Conservation (phyloP, 1,140 invertebrate genomes). For the Bathynomus jamesi region DNA sequence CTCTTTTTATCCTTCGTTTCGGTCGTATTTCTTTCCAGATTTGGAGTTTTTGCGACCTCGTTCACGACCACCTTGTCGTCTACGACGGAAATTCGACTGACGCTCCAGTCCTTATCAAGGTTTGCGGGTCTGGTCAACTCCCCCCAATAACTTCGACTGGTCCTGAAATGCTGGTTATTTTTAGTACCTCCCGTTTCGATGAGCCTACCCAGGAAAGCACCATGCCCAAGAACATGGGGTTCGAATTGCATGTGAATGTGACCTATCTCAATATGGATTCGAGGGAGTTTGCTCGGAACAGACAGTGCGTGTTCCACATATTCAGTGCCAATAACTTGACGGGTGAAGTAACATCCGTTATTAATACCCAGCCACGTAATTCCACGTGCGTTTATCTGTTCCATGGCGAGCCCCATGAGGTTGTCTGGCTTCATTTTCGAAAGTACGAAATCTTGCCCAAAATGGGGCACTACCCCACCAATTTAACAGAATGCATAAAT, state of each 20-base stretch:
- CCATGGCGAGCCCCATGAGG: conserved; percentile 62
- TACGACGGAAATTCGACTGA: conserved; percentile 83
- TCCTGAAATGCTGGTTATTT: conserved; percentile 75
- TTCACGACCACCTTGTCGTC: conserved; percentile 78
- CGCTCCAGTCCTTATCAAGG: conserved; percentile 77
- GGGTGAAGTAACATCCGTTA: conserved; percentile 66
- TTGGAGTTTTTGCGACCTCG: conserved; percentile 77
- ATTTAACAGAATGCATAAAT: conserved; percentile 59
- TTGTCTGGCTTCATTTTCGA: conserved; percentile 76
- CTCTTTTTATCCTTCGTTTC: too few relatives aligned
- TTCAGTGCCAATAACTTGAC: conserved; percentile 62
- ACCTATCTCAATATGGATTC: conserved; percentile 47
- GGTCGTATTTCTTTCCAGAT: too few relatives aligned
- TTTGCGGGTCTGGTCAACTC: conserved; percentile 75
- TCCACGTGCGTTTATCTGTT: conserved; percentile 79
- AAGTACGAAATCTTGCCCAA: conserved; percentile 60
- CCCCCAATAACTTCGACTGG: conserved; percentile 77
- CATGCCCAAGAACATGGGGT: conserved; percentile 67
- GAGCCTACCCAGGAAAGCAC: conserved; percentile 52
- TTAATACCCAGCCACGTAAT: conserved; percentile 71
- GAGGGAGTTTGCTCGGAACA: conserved; percentile 54
- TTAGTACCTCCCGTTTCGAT: conserved; percentile 80
- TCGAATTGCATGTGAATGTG: conserved; percentile 77
- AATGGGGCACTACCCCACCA: conserved; percentile 27
- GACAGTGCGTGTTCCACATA: conserved; percentile 78